A percentile compares a stretch with the other conserved stretches of the same genome.
phyloP scores from a whole-genome alignment of 2,113 vertebrate genomes.

The Thunnus maccoyii region DNA sequence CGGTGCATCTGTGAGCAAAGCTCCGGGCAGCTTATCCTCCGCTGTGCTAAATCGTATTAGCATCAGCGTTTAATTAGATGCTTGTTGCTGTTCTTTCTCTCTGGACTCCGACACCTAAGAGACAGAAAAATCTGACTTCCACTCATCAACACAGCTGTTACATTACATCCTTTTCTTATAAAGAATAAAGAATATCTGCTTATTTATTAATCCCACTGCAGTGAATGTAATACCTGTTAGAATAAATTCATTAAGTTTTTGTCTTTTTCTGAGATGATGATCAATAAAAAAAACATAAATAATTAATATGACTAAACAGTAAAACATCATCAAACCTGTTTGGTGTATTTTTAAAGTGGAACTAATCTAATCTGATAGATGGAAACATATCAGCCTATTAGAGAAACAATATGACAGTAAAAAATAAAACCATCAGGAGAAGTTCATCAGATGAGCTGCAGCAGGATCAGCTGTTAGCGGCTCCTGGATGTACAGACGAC shows the following conservation, averaged over 20 bases:
- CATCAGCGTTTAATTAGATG: slow-evolving; percentile 20
- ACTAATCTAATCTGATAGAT: too few relatives aligned
- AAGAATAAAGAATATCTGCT: background rate
- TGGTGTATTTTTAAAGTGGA: too few relatives aligned
- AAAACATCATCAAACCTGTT: too few relatives aligned
- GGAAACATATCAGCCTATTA: too few relatives aligned
- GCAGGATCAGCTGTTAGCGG: too few relatives aligned
- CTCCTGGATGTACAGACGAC: too few relatives aligned
- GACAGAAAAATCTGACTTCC: background rate
- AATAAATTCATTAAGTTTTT: background rate
- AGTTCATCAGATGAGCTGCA: too few relatives aligned
- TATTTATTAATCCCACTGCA: background rate
- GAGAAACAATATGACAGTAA: too few relatives aligned
- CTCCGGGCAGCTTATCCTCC: slow-evolving; percentile 27
- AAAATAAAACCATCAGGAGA: too few relatives aligned
- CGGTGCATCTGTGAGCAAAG: slow-evolving; percentile 34
- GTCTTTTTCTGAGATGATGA: background rate
- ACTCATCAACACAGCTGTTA: slow-evolving; percentile 3
- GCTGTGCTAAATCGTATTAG: slow-evolving; percentile 32
- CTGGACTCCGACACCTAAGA: slow-evolving; percentile 7
- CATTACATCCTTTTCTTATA: background rate
- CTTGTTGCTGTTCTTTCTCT: background rate
- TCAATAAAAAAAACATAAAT: background rate
- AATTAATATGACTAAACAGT: too few relatives aligned
- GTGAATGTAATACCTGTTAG: too few relatives aligned